Evolutionary conservation across 2,797 vertebrate genomes (phyloP).

Genomic region (Chelonia mydas): DNA sequence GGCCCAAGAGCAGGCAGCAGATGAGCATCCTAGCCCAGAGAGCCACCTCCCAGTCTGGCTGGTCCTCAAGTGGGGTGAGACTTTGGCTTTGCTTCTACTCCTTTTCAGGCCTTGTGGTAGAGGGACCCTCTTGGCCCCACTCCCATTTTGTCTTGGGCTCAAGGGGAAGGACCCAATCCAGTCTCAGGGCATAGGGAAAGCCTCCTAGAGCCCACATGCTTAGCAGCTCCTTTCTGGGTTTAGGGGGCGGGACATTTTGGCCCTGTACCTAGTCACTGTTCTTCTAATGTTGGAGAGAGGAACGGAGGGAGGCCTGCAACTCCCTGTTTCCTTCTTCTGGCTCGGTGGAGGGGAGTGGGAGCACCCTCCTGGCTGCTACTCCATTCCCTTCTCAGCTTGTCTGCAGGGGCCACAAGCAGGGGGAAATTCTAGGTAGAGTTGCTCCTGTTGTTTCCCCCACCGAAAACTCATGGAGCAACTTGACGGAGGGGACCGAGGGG

Average conservation of each 20-base stretch:
- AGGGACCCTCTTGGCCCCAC: not conserved
- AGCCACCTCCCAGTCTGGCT: not conserved
- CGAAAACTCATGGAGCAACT: not conserved
- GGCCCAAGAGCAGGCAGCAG: not conserved
- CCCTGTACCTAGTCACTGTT: not conserved
- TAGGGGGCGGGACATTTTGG: not conserved
- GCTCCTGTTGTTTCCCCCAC: not conserved
- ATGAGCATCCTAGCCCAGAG: not conserved
- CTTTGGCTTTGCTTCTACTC: not conserved
- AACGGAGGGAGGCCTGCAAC: fast-evolving
- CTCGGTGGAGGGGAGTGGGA: not conserved
- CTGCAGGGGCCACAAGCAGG: not conserved
- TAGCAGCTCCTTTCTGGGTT: not conserved
- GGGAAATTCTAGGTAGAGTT: not conserved
- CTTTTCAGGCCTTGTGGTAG: not conserved
- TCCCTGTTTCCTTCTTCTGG: not conserved
- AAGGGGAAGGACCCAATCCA: not conserved
- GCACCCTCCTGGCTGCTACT: not conserved
- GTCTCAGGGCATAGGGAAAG: not conserved
- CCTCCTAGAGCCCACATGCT: not conserved
- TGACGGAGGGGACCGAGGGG: not conserved
- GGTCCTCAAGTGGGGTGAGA: slow-evolving; percentile 22
- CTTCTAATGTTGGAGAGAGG: not conserved
- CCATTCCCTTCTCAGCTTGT: not conserved
- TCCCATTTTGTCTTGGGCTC: not conserved